These are phyloP conservation scores for Drosophila ustulata DNA, from an alignment of 2,888 invertebrate genomes.

Conservation along the genomic window DNA sequence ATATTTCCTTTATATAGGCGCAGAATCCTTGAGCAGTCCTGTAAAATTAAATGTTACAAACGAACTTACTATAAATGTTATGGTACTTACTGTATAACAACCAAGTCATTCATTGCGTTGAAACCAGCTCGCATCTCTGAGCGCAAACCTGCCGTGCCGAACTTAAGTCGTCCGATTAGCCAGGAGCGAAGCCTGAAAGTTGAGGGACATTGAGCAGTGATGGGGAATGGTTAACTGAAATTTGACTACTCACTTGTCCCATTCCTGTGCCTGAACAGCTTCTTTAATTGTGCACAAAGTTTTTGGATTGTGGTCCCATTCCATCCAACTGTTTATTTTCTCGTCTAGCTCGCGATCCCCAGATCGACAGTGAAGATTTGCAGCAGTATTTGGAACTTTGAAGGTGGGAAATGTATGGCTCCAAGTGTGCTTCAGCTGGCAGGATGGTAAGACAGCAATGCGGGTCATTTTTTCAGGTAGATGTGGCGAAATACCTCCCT, in stretches of 20 bases:
- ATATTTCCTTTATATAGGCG: conserved; percentile 89
- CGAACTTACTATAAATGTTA: neutral
- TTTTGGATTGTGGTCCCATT: conserved; percentile 90
- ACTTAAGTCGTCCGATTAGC: neutral
- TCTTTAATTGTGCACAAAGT: conserved; percentile 88
- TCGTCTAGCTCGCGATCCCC: conserved; percentile 86
- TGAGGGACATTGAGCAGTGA: neutral
- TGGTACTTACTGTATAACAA: conserved; percentile 86
- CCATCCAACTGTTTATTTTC: conserved; percentile 91
- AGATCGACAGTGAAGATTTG: conserved; percentile 41
- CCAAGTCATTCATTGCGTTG: conserved; percentile 97
- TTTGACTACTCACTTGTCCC: conserved; percentile 74
- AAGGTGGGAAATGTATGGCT: neutral
- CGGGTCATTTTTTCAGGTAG: neutral
- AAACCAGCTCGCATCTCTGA: conserved; percentile 97
- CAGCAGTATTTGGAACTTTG: too few species aligned
- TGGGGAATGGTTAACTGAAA: neutral
- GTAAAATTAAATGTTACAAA: neutral
- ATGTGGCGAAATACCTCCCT: neutral
- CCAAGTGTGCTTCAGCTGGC: conserved; percentile 2
- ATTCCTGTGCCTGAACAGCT: conserved; percentile 87
- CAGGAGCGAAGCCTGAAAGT: neutral
- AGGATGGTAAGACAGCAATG: neutral
- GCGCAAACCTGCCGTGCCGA: conserved; percentile 84
- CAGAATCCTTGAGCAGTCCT: conserved; percentile 94